Percentiles rank a stretch among this genome's conserved stretches.
Conservation (phyloP, 2,797 vertebrate species). For the Enteromius anoplus region DNA sequence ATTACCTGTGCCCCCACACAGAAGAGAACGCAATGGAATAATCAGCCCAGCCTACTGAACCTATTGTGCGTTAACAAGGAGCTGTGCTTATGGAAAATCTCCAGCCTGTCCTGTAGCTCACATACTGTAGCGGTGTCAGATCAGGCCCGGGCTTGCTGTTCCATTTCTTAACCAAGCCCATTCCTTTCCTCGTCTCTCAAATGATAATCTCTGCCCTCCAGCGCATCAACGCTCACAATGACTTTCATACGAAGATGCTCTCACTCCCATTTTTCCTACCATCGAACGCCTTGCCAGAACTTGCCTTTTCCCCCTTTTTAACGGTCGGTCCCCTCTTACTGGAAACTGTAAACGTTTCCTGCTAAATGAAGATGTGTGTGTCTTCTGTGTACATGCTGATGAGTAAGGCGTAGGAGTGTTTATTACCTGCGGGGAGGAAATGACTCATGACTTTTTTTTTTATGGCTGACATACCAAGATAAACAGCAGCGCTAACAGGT, state of each 20-base stretch:
- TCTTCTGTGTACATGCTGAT: slow-evolving; percentile 41
- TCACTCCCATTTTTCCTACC: slow-evolving; percentile 22
- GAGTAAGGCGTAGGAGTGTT: slow-evolving; percentile 58
- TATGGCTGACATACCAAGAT: slow-evolving; percentile 51
- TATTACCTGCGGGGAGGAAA: slow-evolving; percentile 51
- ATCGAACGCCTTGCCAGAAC: slow-evolving; percentile 25
- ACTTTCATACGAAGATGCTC: slow-evolving; percentile 42
- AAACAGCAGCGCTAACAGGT: slow-evolving; percentile 48
- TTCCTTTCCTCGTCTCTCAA: slow-evolving; percentile 38
- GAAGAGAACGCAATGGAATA: slow-evolving; percentile 8
- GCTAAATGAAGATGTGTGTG: slow-evolving; percentile 42
- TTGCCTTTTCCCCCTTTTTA: slow-evolving; percentile 27
- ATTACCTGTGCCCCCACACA: neutral
- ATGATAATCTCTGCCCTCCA: slow-evolving; percentile 41
- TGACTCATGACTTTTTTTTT: slow-evolving; percentile 50
- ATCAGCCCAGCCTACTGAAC: slow-evolving; percentile 23
- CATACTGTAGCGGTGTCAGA: slow-evolving; percentile 11
- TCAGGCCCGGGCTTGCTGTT: slow-evolving; percentile 38
- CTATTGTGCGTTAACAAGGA: slow-evolving; percentile 25
- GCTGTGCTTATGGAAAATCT: slow-evolving; percentile 25
- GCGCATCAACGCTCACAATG: slow-evolving; percentile 19
- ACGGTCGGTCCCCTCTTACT: slow-evolving; percentile 44
- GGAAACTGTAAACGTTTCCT: slow-evolving; percentile 49
- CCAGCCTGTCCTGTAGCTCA: neutral
- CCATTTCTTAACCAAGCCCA: slow-evolving; percentile 35